Percentiles rank a stretch among this genome's conserved stretches.
phyloP scores from a whole-genome alignment of 2,113 vertebrate species.

The Fukomys damarensis region DNA sequence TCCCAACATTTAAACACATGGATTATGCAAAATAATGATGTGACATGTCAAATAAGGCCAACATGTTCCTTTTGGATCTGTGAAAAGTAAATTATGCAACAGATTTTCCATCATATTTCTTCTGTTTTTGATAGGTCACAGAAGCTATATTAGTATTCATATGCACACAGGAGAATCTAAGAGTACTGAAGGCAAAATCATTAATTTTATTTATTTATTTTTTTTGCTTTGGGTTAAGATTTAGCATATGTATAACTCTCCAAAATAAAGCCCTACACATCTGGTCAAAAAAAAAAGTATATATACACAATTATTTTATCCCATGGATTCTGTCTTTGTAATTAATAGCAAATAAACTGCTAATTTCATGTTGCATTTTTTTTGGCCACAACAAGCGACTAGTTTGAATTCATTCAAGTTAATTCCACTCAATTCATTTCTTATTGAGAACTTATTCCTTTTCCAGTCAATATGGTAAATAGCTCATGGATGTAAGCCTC shows the following conservation, averaged over 20 bases:
- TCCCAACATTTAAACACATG: constrained; percentile 68
- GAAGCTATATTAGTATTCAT: constrained; percentile 33
- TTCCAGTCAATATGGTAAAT: neutral
- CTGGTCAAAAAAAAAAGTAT: constrained; percentile 11
- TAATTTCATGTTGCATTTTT: constrained; percentile 35
- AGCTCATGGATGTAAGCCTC: neutral
- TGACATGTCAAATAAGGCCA: constrained; percentile 67
- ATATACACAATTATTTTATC: neutral
- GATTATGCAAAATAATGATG: constrained; percentile 57
- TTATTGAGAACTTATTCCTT: neutral
- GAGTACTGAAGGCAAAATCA: neutral
- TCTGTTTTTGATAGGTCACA: constrained; percentile 20
- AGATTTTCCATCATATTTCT: constrained; percentile 59
- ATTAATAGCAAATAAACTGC: constrained; percentile 43
- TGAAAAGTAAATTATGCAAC: constrained; percentile 57
- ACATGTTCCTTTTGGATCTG: constrained; percentile 45
- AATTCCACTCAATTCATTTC: constrained; percentile 49
- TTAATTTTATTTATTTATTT: neutral
- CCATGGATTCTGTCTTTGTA: neutral
- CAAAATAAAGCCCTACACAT: neutral
- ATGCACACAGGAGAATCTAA: neutral
- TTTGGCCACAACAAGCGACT: neutral
- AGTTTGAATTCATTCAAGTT: constrained; percentile 14
- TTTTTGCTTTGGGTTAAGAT: neutral
- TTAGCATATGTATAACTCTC: constrained; percentile 24